Conservation (phyloP, 2,797 vertebrate species). For the Epinephelus awoara region DNA sequence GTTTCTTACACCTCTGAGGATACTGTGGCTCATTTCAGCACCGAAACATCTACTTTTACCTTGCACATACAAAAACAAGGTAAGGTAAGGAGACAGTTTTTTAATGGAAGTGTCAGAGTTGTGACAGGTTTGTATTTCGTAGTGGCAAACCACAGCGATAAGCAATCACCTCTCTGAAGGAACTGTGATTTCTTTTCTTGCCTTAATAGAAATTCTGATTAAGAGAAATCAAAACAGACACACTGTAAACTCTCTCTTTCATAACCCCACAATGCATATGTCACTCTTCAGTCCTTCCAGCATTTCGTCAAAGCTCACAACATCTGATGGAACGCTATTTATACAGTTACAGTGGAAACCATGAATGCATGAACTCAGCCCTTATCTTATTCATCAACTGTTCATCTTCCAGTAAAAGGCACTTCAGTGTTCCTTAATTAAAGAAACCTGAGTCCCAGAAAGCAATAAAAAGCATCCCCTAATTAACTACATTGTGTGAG, state of each 20-base stretch:
- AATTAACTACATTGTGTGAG: slow-evolving; percentile 85
- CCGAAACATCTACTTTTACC: neutral
- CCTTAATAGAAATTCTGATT: slow-evolving; percentile 54
- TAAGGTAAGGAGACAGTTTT: slow-evolving; percentile 47
- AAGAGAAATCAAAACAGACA: slow-evolving; percentile 59
- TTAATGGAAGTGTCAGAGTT: slow-evolving; percentile 63
- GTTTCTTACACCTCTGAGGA: slow-evolving; percentile 10
- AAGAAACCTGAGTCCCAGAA: slow-evolving; percentile 83
- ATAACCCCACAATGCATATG: slow-evolving; percentile 7
- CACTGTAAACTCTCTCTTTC: slow-evolving; percentile 6
- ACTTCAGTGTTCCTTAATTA: slow-evolving; percentile 86
- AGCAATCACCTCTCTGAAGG: slow-evolving; percentile 33
- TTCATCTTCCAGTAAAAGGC: slow-evolving; percentile 73
- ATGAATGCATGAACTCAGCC: slow-evolving; percentile 37
- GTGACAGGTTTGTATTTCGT: slow-evolving; percentile 62
- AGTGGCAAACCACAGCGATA: slow-evolving; percentile 37
- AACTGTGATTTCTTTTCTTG: slow-evolving; percentile 14
- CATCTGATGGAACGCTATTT: slow-evolving; percentile 45
- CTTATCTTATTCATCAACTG: slow-evolving; percentile 74
- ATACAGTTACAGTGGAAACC: slow-evolving; percentile 51
- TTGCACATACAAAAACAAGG: slow-evolving; percentile 3
- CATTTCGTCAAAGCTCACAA: slow-evolving; percentile 15
- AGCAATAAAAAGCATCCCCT: slow-evolving; percentile 83
- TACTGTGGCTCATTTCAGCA: slow-evolving; percentile 16
- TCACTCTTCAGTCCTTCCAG: slow-evolving; percentile 10